A percentile compares a stretch with the other conserved stretches of the same genome.
phyloP scores from a whole-genome alignment of 2,797 vertebrate genomes.

The Sardinella longiceps region DNA sequence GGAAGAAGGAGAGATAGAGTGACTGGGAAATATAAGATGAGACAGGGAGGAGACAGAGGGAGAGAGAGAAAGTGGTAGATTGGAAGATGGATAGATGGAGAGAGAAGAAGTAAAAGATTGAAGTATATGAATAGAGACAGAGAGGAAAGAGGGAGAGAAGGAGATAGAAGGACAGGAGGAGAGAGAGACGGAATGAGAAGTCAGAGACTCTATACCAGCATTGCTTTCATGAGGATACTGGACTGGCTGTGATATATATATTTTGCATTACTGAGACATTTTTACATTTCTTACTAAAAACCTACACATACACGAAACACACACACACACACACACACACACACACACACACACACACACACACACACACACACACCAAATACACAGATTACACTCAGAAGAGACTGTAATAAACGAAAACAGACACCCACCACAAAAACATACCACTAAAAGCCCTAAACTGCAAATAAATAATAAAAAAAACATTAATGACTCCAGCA shows the following conservation, averaged over 20 bases:
- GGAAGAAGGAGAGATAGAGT: background rate
- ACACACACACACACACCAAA: background rate
- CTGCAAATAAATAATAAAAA: background rate
- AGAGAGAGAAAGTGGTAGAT: background rate
- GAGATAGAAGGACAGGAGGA: background rate
- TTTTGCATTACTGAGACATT: conserved; percentile 20
- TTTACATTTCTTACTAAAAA: background rate
- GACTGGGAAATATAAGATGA: background rate
- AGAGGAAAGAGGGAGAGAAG: conserved; percentile 2
- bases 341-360: background rate
- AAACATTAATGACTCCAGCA: background rate
- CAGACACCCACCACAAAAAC: background rate
- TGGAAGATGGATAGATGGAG: background rate
- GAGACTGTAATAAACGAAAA: background rate
- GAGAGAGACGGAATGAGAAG: conserved; percentile 1
- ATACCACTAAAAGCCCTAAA: background rate
- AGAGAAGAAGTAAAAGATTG: background rate
- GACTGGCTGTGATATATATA: background rate
- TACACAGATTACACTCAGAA: background rate
- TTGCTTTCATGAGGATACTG: conserved; percentile 35
- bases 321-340: background rate
- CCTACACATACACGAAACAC: background rate
- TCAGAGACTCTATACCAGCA: conserved; percentile 1
- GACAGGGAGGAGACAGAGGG: background rate
- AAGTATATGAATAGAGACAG: background rate